Evolutionary conservation across 2,888 invertebrate genomes (phyloP).

Genomic region (Erannis defoliaria): DNA sequence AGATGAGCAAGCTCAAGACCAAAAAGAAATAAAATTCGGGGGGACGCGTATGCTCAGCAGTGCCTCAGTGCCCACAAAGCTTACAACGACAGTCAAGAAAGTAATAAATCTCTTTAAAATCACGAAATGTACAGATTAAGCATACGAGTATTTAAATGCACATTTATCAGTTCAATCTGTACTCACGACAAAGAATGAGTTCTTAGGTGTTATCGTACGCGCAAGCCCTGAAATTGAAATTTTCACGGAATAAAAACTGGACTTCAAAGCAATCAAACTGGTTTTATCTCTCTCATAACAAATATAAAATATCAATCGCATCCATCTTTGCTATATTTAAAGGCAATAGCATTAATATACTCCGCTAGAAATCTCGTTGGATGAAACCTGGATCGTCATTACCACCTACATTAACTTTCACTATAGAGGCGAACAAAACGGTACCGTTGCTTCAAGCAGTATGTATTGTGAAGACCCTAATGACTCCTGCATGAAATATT

Average conservation of each 20-base stretch:
- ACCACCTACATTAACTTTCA: constrained; percentile 39
- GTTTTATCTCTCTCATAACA: background rate
- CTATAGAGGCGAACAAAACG: constrained; percentile 35
- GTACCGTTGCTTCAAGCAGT: constrained; percentile 35
- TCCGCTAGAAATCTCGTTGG: constrained; percentile 27
- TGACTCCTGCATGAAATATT: constrained; percentile 38
- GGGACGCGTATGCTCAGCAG: background rate
- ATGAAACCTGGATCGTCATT: constrained; percentile 38
- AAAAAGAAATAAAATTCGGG: background rate
- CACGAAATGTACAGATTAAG: background rate
- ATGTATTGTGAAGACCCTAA: constrained; percentile 37
- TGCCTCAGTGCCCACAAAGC: background rate
- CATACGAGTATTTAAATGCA: background rate
- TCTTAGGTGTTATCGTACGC: background rate
- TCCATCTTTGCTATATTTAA: constrained; percentile 20
- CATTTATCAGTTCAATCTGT: background rate
- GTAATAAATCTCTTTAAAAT: background rate
- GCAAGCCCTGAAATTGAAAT: constrained; percentile 12
- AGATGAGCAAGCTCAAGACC: background rate
- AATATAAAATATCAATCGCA: constrained; percentile 10
- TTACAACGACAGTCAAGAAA: background rate
- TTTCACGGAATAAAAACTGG: constrained; percentile 8
- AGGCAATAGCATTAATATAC: constrained; percentile 19
- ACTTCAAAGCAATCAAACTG: constrained; percentile 5
- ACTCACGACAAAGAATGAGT: background rate